Evolutionary conservation across 2,888 invertebrate species (phyloP).

Genomic region (Nephrocerus scutellatus): DNA sequence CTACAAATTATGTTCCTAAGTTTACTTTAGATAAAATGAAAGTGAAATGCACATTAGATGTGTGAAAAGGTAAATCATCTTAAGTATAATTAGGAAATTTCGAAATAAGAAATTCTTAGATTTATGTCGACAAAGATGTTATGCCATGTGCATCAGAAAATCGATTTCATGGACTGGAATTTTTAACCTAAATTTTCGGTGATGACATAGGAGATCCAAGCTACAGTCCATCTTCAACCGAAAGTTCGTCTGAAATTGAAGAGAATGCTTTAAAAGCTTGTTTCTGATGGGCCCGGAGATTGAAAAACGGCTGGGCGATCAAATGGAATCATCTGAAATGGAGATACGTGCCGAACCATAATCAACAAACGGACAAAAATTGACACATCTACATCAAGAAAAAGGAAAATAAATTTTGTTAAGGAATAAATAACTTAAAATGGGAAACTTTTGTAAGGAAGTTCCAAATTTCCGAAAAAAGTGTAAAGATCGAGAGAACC

Average conservation of each 20-base stretch:
- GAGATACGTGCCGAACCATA: too few species aligned
- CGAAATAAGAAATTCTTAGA: too few species aligned
- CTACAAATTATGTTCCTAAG: too few species aligned
- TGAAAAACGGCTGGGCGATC: constrained; percentile 1
- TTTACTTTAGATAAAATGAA: too few species aligned
- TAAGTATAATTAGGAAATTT: too few species aligned
- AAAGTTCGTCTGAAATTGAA: constrained; percentile 3
- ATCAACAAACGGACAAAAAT: background rate
- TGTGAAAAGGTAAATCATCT: too few species aligned
- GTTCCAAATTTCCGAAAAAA: too few species aligned
- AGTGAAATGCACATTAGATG: too few species aligned
- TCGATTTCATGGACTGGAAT: too few species aligned
- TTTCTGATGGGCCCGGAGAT: constrained; percentile 5
- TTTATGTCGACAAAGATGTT: too few species aligned
- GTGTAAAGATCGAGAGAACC: too few species aligned
- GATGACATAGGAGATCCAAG: constrained; percentile 4
- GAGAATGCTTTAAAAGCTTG: constrained; percentile 2
- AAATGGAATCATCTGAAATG: constrained; percentile 1
- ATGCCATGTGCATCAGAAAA: too few species aligned
- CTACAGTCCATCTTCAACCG: constrained; percentile 2
- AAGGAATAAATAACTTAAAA: constrained; percentile 1
- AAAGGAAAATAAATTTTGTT: background rate
- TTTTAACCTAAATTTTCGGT: constrained; percentile 1
- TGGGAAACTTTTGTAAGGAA: constrained; percentile 1
- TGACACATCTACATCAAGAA: constrained; percentile 3